Conservation (phyloP, 2,797 vertebrate species). For the Apogon talboti region DNA sequence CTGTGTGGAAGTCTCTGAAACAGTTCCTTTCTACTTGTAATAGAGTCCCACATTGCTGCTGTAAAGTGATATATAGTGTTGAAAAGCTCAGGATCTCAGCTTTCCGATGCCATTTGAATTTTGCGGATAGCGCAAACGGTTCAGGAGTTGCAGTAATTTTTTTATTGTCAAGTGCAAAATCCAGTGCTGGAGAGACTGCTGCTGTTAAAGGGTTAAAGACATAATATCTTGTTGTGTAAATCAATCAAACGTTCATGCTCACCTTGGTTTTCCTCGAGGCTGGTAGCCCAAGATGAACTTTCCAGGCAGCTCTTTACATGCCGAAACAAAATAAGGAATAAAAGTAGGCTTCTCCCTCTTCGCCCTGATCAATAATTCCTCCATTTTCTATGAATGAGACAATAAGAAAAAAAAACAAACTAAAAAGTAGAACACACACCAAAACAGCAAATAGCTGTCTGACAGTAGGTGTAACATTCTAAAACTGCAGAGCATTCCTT, state of each 20-base stretch:
- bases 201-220: no score
- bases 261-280: constrained; percentile 98
- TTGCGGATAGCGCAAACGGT: no score
- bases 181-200: no score
- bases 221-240: no score
- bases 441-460: background rate
- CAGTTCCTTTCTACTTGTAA: no score
- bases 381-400: constrained; percentile 89
- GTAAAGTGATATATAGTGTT: no score
- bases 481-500: background rate
- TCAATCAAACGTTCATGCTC: constrained; percentile 46
- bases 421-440: background rate
- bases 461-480: background rate
- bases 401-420: background rate
- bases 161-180: no score
- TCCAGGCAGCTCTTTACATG: constrained; percentile 96
- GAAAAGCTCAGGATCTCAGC: no score
- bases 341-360: constrained; percentile 99
- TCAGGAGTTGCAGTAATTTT: no score
- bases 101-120: no score
- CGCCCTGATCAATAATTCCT: constrained; percentile 91
- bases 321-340: constrained; percentile 96
- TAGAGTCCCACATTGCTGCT: no score
- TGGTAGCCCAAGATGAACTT: constrained; percentile 99
- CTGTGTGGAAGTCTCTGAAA: no score